phyloP scores from a whole-genome alignment of 2,797 vertebrate genomes.

The Percopsis omiscomaycus region DNA sequence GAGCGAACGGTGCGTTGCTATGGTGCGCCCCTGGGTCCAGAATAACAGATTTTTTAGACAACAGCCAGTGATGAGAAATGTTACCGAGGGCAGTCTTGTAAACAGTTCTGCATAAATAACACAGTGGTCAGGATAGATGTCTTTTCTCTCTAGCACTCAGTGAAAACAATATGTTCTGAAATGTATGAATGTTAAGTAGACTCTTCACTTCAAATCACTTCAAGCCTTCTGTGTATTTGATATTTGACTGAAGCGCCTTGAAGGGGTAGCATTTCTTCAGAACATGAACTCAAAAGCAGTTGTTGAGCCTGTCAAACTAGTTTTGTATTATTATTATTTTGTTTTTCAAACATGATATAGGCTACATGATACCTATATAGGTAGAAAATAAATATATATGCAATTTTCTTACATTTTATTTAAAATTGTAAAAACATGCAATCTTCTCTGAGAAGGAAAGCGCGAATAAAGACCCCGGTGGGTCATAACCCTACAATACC shows the following conservation, averaged over 20 bases:
- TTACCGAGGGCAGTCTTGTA: background rate
- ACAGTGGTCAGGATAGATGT: background rate
- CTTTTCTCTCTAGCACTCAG: background rate
- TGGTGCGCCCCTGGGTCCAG: background rate
- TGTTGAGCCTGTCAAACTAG: no score
- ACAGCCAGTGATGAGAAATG: slow-evolving; percentile 11
- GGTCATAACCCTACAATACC: background rate
- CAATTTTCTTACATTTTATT: background rate
- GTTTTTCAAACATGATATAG: no score
- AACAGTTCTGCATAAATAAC: background rate
- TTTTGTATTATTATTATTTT: no score
- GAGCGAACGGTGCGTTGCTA: slow-evolving; percentile 7
- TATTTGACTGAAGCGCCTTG: background rate
- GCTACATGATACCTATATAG: no score
- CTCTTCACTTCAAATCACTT: slow-evolving; percentile 1
- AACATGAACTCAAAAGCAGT: no score
- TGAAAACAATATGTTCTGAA: background rate
- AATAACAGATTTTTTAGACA: slow-evolving; percentile 22
- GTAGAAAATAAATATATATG: no score
- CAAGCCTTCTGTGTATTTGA: background rate
- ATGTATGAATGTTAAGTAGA: background rate
- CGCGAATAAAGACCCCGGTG: no score
- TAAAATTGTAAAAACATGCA: background rate
- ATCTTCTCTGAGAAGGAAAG: no score
- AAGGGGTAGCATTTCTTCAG: no score